A percentile compares a stretch with the other conserved stretches of the same genome.
Conservation (phyloP, 2,888 invertebrate species). For the Nymphalis c-album region DNA sequence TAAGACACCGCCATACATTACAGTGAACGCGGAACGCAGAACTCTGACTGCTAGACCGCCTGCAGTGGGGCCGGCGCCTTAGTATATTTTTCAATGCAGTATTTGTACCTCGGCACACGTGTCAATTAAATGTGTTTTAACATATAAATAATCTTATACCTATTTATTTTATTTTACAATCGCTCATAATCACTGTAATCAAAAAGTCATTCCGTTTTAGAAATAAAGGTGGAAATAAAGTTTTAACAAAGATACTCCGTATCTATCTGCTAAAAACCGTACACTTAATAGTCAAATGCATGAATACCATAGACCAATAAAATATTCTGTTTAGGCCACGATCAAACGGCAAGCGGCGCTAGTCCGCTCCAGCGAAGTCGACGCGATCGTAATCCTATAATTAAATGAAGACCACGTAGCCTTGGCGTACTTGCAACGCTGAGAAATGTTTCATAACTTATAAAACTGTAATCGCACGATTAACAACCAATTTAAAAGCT, state of each 20-base stretch:
- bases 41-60: too few relatives aligned
- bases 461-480: slow-evolving; percentile 7
- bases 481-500: neutral
- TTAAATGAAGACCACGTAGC: slow-evolving; percentile 53
- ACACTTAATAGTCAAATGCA: neutral
- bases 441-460: slow-evolving; percentile 16
- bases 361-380: slow-evolving; percentile 16
- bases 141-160: too few relatives aligned
- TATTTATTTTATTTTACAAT: too few relatives aligned
- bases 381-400: slow-evolving; percentile 57
- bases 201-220: too few relatives aligned
- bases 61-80: too few relatives aligned
- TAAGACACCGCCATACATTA: too few relatives aligned
- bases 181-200: too few relatives aligned
- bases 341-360: slow-evolving; percentile 26
- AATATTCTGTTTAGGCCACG: slow-evolving; percentile 2
- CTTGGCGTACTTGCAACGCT: slow-evolving; percentile 9
- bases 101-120: too few relatives aligned
- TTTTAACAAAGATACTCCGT: neutral
- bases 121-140: too few relatives aligned
- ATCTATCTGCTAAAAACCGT: too few relatives aligned
- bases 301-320: neutral
- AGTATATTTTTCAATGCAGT: too few relatives aligned
- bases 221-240: neutral
- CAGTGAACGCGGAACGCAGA: too few relatives aligned